phyloP scores from a whole-genome alignment of 1,140 invertebrate genomes.

The Paralvinella palmiformis region DNA sequence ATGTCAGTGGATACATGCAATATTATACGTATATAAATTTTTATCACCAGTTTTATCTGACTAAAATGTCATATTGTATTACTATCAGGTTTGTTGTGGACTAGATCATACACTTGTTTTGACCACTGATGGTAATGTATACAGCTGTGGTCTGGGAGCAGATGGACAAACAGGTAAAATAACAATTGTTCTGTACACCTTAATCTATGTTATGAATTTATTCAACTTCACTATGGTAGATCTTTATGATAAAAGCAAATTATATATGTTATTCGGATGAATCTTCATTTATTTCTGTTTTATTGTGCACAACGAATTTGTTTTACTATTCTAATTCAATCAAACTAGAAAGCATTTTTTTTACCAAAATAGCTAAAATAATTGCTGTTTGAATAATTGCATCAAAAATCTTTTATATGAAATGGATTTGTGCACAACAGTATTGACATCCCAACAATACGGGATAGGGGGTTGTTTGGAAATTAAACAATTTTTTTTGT shows the following conservation, averaged over 20 bases:
- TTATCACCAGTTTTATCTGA: neutral
- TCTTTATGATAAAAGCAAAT: neutral
- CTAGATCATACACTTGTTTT: constrained; percentile 82
- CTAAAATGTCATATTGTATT: neutral
- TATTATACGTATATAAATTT: neutral
- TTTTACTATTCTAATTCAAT: neutral
- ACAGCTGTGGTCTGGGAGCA: constrained; percentile 85
- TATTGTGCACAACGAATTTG: neutral
- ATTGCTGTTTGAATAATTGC: no score
- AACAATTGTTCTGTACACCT: neutral
- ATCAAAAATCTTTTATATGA: no score
- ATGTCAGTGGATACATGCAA: neutral
- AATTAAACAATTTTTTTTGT: neutral
- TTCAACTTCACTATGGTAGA: neutral
- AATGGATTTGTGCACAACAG: no score
- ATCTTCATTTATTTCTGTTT: neutral
- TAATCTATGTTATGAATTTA: neutral
- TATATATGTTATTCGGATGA: neutral
- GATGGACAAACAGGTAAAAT: constrained; percentile 85
- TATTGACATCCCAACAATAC: neutral
- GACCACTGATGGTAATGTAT: constrained; percentile 73
- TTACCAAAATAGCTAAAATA: no score
- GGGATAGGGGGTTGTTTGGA: neutral
- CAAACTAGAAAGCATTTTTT: no score
- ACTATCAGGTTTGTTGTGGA: constrained; percentile 67